Evolutionary conservation across 2,113 vertebrate genomes (phyloP), one percentile per base, ranked within the genome.

Genomic region (Chloroceryle aenea): DNA sequence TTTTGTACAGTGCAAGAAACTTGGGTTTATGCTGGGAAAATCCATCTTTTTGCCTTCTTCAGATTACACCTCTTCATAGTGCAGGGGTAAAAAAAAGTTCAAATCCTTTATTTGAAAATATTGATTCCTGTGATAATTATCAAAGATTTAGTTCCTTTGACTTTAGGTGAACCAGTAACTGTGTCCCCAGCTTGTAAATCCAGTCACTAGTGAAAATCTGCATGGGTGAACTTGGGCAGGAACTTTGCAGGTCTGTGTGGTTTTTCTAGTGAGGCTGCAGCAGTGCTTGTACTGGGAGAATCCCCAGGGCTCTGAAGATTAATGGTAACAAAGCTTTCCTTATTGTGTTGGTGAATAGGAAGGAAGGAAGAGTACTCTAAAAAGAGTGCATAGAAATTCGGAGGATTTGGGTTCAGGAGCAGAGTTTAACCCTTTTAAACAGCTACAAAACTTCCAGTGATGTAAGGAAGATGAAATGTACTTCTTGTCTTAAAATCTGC

Each of bases 321-420:
- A 86, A 96, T 96, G 93, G 89, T 85, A 82, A 72, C 26, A 67
- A 95, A 97, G 78, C 95, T 97, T 92, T 97, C 96, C 89, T 95
- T 93, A 97, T 94, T 97, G 97, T 98, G 95, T 87, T 82, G 72
- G 91, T 2, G 1, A 90, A 92, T 94, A 97, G 97, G 97, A 95
- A 98, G 97, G 97, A 97, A 98, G 97, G 97, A 98, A 98, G 97
- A 96, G 72, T 85, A 71, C 94, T 97, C 89, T 91, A 84, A 94
- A 97, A 92, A 93, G 95, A 97, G 91, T 82, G 81, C 89, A 84
- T 91, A 91, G 86, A 91, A 93, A 95, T 85, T 89, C 85, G 78
- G 63, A 88, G 86, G 76, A 43, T 42, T 94, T 94, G 89, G 87
- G 87, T 76, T 79, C 85, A 78, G 73, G 63, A 95, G 69, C 34